phyloP scores from a whole-genome alignment of 1,140 invertebrate genomes.

The Kradibia gibbosae region DNA sequence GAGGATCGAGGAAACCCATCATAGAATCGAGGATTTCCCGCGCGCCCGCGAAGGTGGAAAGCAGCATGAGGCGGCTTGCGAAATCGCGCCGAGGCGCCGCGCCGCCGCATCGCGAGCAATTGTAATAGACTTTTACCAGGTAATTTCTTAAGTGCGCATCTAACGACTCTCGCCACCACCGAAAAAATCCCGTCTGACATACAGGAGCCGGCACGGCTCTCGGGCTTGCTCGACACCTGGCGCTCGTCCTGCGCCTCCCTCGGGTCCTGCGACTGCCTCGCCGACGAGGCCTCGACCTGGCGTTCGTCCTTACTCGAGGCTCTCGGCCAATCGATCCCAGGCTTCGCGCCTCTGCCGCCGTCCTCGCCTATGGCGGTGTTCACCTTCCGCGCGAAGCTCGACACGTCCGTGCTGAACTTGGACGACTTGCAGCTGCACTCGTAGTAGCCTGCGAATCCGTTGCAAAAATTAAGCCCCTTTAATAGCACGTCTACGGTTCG shows the following conservation, averaged over 20 bases:
- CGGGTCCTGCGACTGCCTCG: constrained; percentile 1
- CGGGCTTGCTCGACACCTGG: neutral
- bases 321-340: neutral
- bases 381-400: neutral
- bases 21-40: constrained; percentile 33
- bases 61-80: neutral
- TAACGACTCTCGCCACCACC: constrained; percentile 60
- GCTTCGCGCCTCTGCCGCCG: neutral
- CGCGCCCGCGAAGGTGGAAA: constrained; percentile 10
- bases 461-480: neutral
- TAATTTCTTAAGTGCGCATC: constrained; percentile 59
- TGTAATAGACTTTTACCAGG: constrained; percentile 56
- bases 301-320: constrained; percentile 17
- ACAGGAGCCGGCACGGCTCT: neutral
- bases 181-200: constrained; percentile 58
- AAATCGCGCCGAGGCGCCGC: neutral
- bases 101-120: constrained; percentile 3
- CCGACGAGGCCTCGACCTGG: neutral
- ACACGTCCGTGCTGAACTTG: constrained; percentile 13
- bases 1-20: neutral
- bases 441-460: neutral
- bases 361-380: neutral
- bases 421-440: constrained; percentile 8
- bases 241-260: neutral
- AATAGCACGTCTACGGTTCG: too few relatives aligned